phyloP scores from a whole-genome alignment of 1,140 invertebrate genomes.

The Magallana ariakensis region DNA sequence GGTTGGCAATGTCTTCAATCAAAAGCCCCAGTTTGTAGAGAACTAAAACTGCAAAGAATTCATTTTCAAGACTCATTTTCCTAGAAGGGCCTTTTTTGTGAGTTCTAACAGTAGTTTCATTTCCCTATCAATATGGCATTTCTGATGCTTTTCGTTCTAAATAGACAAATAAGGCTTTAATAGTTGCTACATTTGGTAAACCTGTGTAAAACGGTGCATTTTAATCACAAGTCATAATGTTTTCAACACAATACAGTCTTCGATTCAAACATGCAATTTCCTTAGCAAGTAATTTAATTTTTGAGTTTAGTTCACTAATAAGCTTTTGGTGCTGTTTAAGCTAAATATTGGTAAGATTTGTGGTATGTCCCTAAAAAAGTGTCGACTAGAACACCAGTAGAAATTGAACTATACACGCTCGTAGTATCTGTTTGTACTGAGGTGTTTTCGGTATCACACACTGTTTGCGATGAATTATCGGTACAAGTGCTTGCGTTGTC shows the following conservation, averaged over 20 bases:
- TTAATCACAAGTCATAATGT: conserved; percentile 4
- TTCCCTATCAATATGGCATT: too few species aligned
- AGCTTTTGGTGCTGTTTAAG: conserved; percentile 39
- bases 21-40: conserved; percentile 41
- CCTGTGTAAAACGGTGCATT: conserved; percentile 29
- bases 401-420: background rate
- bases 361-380: conserved; percentile 29
- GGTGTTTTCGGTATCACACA: background rate
- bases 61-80: too few species aligned
- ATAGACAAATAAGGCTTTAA: conserved; percentile 36
- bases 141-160: too few species aligned
- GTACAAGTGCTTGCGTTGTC: background rate
- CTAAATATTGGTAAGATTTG: background rate
- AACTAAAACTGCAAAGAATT: conserved; percentile 51
- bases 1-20: conserved; percentile 43
- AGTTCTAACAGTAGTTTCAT: too few species aligned
- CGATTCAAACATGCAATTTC: background rate
- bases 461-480: background rate
- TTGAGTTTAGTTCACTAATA: background rate
- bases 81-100: too few species aligned
- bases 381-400: conserved; percentile 33
- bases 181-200: conserved; percentile 7
- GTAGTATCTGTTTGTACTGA: conserved; percentile 16
- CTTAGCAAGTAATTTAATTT: background rate
- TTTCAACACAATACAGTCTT: conserved; percentile 22